Percentiles rank a stretch among this genome's conserved stretches.
Evolutionary conservation across 2,888 invertebrate species (phyloP).

Genomic region (Panopea generosa): DNA sequence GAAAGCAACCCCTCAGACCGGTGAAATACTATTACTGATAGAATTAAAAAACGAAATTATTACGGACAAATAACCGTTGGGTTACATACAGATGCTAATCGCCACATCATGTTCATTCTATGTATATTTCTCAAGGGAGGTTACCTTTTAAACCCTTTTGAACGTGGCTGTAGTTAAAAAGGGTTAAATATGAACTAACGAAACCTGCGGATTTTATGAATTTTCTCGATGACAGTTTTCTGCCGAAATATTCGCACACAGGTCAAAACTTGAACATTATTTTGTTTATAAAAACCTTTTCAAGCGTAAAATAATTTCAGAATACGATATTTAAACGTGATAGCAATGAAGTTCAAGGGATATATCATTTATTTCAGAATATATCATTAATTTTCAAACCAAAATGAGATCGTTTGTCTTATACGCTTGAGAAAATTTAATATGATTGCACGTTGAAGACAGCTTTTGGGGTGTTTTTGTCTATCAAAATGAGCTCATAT

Average conservation of each 20-base stretch:
- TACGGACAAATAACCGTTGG: too few species aligned
- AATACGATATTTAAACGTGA: constrained; percentile 36
- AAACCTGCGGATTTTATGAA: constrained; percentile 4
- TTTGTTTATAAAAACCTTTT: constrained; percentile 39
- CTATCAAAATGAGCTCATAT: too few species aligned
- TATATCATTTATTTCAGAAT: constrained; percentile 39
- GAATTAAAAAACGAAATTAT: too few species aligned
- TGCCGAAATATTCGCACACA: constrained; percentile 35
- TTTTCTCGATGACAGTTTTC: constrained; percentile 16
- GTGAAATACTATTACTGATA: too few species aligned
- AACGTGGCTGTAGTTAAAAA: neutral
- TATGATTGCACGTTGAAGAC: constrained; percentile 1
- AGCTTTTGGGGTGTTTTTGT: too few species aligned
- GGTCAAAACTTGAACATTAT: constrained; percentile 54
- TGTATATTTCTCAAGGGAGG: too few species aligned
- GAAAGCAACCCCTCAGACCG: too few species aligned
- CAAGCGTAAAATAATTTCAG: constrained; percentile 42
- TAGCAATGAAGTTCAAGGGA: constrained; percentile 13
- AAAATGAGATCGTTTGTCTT: constrained; percentile 53
- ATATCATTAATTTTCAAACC: constrained; percentile 48
- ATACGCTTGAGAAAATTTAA: constrained; percentile 44
- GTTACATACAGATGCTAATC: too few species aligned
- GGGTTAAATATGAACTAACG: neutral
- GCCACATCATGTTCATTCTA: too few species aligned
- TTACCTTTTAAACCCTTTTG: neutral